phyloP scores from a whole-genome alignment of 1,140 invertebrate genomes.

The Drosophila bocqueti region DNA sequence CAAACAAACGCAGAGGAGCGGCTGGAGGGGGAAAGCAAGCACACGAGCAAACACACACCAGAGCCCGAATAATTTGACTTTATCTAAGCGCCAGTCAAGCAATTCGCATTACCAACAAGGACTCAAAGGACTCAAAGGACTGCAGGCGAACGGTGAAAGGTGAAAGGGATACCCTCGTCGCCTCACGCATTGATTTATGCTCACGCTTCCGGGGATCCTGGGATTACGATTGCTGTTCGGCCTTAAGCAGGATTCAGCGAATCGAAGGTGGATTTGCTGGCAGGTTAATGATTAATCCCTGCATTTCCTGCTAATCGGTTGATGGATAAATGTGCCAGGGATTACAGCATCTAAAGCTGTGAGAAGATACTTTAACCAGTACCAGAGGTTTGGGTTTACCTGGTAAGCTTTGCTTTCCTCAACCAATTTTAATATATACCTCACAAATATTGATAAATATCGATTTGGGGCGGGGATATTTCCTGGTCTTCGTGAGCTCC shows the following conservation, averaged over 20 bases:
- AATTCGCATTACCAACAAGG: constrained; percentile 52
- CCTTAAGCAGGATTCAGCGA: constrained; percentile 3
- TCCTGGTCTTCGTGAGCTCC: too few relatives aligned
- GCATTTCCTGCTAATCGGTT: background rate
- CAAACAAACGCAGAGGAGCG: background rate
- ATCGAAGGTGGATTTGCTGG: background rate
- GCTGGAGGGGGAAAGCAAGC: background rate
- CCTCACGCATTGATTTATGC: constrained; percentile 23
- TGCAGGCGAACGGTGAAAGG: constrained; percentile 3
- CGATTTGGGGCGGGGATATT: background rate
- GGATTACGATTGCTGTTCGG: background rate
- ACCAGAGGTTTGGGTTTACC: background rate
- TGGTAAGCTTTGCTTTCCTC: background rate
- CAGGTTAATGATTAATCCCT: background rate
- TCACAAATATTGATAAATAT: background rate
- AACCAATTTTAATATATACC: background rate
- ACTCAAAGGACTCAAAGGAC: constrained; percentile 5
- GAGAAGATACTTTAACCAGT: background rate
- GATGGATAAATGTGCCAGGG: background rate
- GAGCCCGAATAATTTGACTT: constrained; percentile 71
- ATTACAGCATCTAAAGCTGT: background rate
- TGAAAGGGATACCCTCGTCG: background rate
- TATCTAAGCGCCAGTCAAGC: constrained; percentile 67
- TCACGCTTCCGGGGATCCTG: background rate
- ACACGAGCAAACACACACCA: constrained; percentile 11